Base-by-base conservation (phyloP, 2,797 vertebrate species). In the Muscicapa comitata region DNA sequence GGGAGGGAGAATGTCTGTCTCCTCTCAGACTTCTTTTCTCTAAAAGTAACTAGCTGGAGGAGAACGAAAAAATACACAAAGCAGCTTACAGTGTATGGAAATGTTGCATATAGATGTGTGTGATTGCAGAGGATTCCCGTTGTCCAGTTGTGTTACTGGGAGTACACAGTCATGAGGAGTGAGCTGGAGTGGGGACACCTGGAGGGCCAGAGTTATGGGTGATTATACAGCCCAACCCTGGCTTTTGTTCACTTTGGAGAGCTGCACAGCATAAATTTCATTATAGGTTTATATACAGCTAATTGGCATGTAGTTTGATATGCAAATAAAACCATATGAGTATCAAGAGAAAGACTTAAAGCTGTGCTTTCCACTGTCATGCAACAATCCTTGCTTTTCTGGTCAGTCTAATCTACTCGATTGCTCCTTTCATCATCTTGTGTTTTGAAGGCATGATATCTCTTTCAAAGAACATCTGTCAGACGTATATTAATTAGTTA, bases 351-450 rank as follows among this genome's bases (percentile, higher is more conserved):
- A 80, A 33, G 76, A 88, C 63, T 90, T 90, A 68, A 78, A 85
- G 68, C 94, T 48, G 10, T 63, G 72, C 68, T 73, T 85, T 94
- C 61, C 54, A 14, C 85, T 67, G 51, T 67, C 55, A 19, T 48
- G 67, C 86, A 63, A 42, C 45, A 66, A 10, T 89, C 95, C 83
- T 91, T 67, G 87, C 87, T 93, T 95, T 94, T 93, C 93, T 94
- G 93, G 91, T 89, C 87, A 91, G 81, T 50, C 82, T 86, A 33
- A 95, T 75, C 59, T 79, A 25, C 53, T 90, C 3, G 2, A 83
- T 86, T 76, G 40, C 67, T 85, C 57, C 87, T 90, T 94, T 94
- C 90, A 83, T 95, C 91, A 79, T 91, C 62, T 42, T 33, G 33
- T 85, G 81, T 86, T 88, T 89, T 91, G 89, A 85, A 92, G 85